Base-by-base conservation (phyloP, 2,797 vertebrate species). In the Antennarius maculatus region DNA sequence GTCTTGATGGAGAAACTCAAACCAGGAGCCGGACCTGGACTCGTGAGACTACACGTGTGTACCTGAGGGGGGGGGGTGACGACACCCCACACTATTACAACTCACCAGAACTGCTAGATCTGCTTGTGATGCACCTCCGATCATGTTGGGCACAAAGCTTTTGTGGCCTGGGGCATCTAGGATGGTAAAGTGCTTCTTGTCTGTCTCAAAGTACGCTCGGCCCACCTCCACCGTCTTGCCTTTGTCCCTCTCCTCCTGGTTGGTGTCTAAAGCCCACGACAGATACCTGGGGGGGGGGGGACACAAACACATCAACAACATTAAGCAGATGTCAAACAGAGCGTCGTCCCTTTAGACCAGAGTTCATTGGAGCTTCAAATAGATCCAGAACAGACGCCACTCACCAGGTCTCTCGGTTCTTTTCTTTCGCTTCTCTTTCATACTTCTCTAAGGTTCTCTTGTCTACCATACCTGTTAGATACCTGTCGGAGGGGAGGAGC, bases 131-230 rank as follows among this genome's bases (percentile, higher is more conserved):
- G 97, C 97, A 0, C 97, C 97, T 45, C 97, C 97, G 43, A 99
- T 99, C 97, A 99, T 99, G 92, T 99, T 99, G 49, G 97, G 97
- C 52, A 99, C 97, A 78, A 99, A 99, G 85, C 97, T 98, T 93
- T 99, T 99, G 86, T 99, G 97, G 51, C 97, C 97, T 7, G 97
- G 97, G 70, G 97, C 97, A 54, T 99, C 97, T 80, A 99, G 91
- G 88, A 99, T 99, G 83, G 97, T 99, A 93, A 99, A 99, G 92
- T 98, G 97, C 88, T 97, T 99, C 89, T 97, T 98, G 76, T 97
- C 96, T 0, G 97, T 98, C 91, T 99, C 97, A 77, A 99, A 99
- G 87, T 98, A 99, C 6, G 97, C 97, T 62, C 97, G 93, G 58
- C 97, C 97, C 61, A 99, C 97, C 89, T 99, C 97, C 66, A 99